Evolutionary conservation across 2,113 vertebrate species (phyloP).

Genomic region (Cavia aperea): DNA sequence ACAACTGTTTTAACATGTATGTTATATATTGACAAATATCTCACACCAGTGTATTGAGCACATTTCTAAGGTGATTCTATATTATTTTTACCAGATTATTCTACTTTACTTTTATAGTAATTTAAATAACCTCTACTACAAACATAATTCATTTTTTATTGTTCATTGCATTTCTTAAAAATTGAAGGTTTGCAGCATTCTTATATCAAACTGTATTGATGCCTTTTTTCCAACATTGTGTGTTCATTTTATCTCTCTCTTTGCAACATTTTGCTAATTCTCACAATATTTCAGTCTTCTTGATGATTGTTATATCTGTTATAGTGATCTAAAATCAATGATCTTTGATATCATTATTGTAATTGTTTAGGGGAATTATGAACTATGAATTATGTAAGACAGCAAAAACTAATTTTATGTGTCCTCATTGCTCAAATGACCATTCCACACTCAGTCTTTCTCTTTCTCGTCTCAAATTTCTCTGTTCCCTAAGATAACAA

Average conservation of each 20-base stretch:
- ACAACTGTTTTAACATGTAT: background rate
- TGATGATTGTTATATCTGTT: background rate
- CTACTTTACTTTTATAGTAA: background rate
- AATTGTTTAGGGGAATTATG: background rate
- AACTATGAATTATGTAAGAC: background rate
- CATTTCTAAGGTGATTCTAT: background rate
- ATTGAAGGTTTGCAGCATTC: background rate
- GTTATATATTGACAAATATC: background rate
- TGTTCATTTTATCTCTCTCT: background rate
- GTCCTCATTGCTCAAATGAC: background rate
- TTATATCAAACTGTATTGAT: background rate
- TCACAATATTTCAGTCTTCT: background rate
- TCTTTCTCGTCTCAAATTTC: background rate
- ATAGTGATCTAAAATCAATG: background rate
- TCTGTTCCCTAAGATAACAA: background rate
- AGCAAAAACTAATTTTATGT: background rate
- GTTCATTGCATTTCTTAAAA: background rate
- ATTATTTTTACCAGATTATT: background rate
- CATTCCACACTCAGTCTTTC: background rate
- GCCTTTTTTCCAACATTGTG: background rate
- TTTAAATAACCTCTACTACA: background rate
- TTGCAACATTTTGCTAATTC: background rate
- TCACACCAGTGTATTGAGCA: background rate
- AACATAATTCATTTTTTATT: background rate
- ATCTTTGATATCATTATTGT: background rate